These are phyloP conservation scores for Bucco capensis DNA, from an alignment of 2,113 vertebrate genomes.

Conservation along the genomic window DNA sequence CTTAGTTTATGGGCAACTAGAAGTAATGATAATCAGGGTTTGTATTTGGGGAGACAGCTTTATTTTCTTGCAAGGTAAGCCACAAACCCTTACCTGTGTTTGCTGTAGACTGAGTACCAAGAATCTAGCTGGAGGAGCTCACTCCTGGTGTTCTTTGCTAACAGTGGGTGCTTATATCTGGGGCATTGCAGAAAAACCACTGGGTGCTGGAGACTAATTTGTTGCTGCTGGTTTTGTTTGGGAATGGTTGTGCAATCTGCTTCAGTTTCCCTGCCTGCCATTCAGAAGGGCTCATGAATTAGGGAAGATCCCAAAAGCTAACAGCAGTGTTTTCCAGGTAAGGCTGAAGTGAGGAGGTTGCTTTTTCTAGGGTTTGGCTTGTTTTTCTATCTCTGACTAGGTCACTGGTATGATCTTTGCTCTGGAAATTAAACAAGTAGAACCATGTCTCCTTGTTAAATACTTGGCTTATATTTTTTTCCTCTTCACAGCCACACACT, in stretches of 20 bases:
- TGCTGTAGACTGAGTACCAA: neutral
- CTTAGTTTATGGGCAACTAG: neutral
- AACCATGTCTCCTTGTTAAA: neutral
- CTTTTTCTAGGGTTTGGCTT: neutral
- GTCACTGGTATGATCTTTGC: neutral
- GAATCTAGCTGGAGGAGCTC: neutral
- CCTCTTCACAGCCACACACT: neutral
- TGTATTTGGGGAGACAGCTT: neutral
- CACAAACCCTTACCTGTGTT: neutral
- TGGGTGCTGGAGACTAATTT: neutral
- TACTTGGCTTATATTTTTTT: neutral
- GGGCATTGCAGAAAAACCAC: neutral
- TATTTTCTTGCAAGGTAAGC: neutral
- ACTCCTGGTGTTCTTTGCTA: neutral
- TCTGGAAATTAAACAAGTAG: constrained; percentile 15
- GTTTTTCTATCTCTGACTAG: neutral
- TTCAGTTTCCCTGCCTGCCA: neutral
- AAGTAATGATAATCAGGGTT: neutral
- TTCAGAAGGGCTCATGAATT: neutral
- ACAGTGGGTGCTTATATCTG: neutral
- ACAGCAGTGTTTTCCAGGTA: neutral
- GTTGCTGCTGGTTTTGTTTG: neutral
- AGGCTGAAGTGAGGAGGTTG: neutral
- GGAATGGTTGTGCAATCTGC: neutral
- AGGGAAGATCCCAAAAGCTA: neutral